Evolutionary conservation across 2,888 invertebrate genomes (phyloP), one percentile per base, ranked within the genome.

Genomic region (Epinotia ramella): DNA sequence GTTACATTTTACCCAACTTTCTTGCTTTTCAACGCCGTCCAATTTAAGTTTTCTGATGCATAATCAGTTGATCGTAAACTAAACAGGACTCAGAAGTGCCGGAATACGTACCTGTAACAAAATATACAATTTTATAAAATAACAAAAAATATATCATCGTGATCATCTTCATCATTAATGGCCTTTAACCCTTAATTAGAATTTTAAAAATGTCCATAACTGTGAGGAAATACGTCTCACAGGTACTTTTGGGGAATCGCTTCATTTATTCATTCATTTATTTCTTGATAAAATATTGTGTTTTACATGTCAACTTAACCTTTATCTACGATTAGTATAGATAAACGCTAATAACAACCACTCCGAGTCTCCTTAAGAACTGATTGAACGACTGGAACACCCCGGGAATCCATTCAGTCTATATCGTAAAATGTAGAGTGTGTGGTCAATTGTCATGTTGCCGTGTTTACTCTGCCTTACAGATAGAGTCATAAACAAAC

Each of bases 401-500:
- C 28, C 1, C 53, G 12, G 66, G 59, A 16, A 16, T 9, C 9
- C 4, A 18, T 44, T 44, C n/a, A 44, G 13, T 16, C n/a, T 7
- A n/a, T 24, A 44, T 57, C 59, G n/a, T 68, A 68, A 68, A 68
- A 59, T 44, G 44, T 44, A 44, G 56, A 40, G 57, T 68, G 68
- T 68, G 68, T 59, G 68, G 68, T 67, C 67, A 56, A 56, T 67
- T 33, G 33, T 53, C 33, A n/a, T 24, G 59, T 20, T 16, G 16
- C 28, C 28, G 3, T 33, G 57, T 18, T 57, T 20, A 20, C 68
- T 59, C 44, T 40, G 40, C 67, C 56, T 18, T 12, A 40, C 64
- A 64, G 71, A 78, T 78, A 76, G 73, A 78, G 77, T 56, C 76
- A 78, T 78, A 78, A 78, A 78, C 73, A 76, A 71, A 76, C 40